phyloP scores from a whole-genome alignment of 2,888 invertebrate species.

The Eubasilissa splendida region DNA sequence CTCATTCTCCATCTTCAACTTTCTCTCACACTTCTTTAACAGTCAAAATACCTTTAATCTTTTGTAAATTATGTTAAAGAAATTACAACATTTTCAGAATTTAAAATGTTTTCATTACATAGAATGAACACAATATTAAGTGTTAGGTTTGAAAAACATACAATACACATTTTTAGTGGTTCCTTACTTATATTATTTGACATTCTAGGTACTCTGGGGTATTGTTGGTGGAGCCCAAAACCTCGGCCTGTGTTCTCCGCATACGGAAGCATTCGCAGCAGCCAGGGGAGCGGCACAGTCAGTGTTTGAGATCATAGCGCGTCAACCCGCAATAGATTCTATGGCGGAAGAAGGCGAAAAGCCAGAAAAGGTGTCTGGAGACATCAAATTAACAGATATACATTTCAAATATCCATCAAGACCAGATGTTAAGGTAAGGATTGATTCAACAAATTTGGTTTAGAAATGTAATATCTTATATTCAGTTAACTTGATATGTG shows the following conservation, averaged over 20 bases:
- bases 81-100: too few relatives aligned
- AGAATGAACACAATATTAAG: not conserved
- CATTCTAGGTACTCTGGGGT: conserved; percentile 78
- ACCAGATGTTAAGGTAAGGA: conserved; percentile 77
- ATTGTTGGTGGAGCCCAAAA: conserved; percentile 84
- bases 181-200: not conserved
- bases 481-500: too few relatives aligned
- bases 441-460: too few relatives aligned
- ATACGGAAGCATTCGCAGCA: conserved; percentile 81
- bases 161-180: not conserved
- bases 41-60: too few relatives aligned
- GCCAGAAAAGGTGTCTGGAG: conserved; percentile 74
- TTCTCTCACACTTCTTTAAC: too few relatives aligned
- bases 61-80: too few relatives aligned
- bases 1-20: too few relatives aligned
- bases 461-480: too few relatives aligned
- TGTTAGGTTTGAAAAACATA: not conserved
- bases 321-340: conserved; percentile 81
- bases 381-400: conserved; percentile 79
- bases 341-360: conserved; percentile 72
- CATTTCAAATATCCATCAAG: conserved; percentile 86
- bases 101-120: too few relatives aligned
- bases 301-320: conserved; percentile 81
- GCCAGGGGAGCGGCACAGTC: conserved; percentile 82
- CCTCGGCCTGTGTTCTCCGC: conserved; percentile 82